Percentiles rank a stretch among this genome's conserved stretches.
Evolutionary conservation across 37 sponge, comb jelly and placozoan species (phyloP).

Genomic region (Amphimedon queenslandica): DNA sequence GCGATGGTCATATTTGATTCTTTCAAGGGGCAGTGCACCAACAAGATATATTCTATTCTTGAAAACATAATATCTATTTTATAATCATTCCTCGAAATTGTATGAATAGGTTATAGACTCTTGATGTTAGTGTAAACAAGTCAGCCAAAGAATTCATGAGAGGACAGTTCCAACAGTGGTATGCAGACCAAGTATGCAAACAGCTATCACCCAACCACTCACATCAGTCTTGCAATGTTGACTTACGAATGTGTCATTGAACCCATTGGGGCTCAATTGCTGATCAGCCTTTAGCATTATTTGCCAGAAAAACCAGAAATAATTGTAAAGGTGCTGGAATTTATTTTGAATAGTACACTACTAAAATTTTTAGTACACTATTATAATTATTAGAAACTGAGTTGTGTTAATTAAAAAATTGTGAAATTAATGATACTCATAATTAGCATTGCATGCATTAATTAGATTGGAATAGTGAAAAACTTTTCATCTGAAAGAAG

Average conservation of each 20-base stretch:
- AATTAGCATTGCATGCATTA: no score
- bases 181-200: conserved; percentile 32
- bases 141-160: conserved; percentile 39
- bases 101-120: conserved; percentile 45
- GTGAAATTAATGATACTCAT: no score
- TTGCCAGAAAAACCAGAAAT: conserved; percentile 12
- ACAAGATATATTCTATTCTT: no score
- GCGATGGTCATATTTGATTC: no score
- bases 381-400: no score
- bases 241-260: conserved; percentile 17
- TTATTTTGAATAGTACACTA: no score
- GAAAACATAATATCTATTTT: no score
- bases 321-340: conserved; percentile 41
- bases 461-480: no score
- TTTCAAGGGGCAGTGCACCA: no score
- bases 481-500: no score
- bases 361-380: no score
- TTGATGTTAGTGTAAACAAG: conserved; percentile 45
- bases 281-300: conserved; percentile 40
- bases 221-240: conserved; percentile 10
- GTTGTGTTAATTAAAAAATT: no score
- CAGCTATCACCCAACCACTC: background rate
- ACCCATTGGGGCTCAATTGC: conserved; percentile 46
- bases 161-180: conserved; percentile 30
- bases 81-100: conserved; percentile 44